A percentile compares a stretch with the other conserved stretches of the same genome.
Evolutionary conservation across 2,888 invertebrate genomes (phyloP).

Genomic region (Yponomeuta malinellus): DNA sequence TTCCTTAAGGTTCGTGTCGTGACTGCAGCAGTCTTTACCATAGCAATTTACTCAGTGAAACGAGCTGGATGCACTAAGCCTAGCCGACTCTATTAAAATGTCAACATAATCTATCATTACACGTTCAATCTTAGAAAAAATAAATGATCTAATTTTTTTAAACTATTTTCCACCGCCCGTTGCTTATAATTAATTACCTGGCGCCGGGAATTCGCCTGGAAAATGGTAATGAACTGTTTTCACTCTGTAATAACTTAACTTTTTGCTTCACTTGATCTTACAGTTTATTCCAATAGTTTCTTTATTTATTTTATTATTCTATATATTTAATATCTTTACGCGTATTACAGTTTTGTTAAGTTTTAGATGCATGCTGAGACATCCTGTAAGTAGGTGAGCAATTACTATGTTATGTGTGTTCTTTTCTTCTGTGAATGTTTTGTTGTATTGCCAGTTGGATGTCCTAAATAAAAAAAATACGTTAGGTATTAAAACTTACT

Average conservation of each 20-base stretch:
- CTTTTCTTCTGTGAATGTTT: too few species aligned
- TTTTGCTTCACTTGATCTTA: slow-evolving; percentile 3
- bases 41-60: background rate
- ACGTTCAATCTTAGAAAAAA: slow-evolving; percentile 11
- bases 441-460: too few species aligned
- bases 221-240: slow-evolving; percentile 9
- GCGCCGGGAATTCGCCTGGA: background rate
- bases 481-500: background rate
- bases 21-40: background rate
- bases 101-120: slow-evolving; percentile 14
- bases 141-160: slow-evolving; percentile 6
- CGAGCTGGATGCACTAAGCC: background rate
- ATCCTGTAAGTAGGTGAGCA: too few species aligned
- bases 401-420: too few species aligned
- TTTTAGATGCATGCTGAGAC: too few species aligned
- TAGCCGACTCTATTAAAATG: slow-evolving; percentile 13
- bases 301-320: too few species aligned
- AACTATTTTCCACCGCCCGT: slow-evolving; percentile 7
- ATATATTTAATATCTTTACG: too few species aligned
- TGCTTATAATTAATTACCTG: background rate
- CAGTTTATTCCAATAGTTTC: too few species aligned
- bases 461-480: too few species aligned
- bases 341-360: too few species aligned
- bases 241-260: background rate
- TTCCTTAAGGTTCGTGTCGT: background rate